Conservation (phyloP, 2,888 invertebrate genomes). For the Steromphala cineraria region DNA sequence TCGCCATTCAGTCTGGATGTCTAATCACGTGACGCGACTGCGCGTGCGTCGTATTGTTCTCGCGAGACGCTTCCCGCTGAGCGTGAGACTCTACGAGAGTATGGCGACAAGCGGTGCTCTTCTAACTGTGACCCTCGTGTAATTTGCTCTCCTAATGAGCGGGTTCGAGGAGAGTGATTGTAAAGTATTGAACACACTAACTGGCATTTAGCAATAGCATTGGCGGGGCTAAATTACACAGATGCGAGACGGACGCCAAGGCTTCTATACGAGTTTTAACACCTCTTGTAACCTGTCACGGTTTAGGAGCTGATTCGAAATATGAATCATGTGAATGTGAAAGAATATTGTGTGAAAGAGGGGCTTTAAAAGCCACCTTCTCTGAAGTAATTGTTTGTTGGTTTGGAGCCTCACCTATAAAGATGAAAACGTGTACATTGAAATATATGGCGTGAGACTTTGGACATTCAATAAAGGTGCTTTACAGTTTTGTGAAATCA, state of each 20-base stretch:
- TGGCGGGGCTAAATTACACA: background rate
- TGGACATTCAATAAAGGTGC: background rate
- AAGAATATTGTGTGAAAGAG: no score
- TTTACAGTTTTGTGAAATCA: no score
- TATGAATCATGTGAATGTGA: no score
- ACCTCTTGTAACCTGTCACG: no score
- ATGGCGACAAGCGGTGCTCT: background rate
- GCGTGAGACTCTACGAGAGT: background rate
- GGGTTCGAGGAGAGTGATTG: background rate
- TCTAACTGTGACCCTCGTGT: no score
- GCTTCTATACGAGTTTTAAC: no score
- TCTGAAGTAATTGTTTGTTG: background rate
- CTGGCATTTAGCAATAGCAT: background rate
- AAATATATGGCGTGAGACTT: background rate
- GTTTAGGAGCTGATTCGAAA: no score
- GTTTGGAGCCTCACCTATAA: background rate
- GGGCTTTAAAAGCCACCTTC: background rate
- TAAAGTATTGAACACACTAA: background rate
- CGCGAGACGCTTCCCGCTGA: slow-evolving; percentile 10
- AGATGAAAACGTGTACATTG: background rate
- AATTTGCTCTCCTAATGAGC: background rate
- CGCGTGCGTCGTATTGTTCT: slow-evolving; percentile 19
- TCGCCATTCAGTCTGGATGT: background rate
- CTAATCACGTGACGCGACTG: slow-evolving; percentile 19
- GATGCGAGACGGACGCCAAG: no score